Evolutionary conservation across 2,113 vertebrate genomes (phyloP), one percentile per base, ranked within the genome.

Genomic region (Prionailurus bengalensis): DNA sequence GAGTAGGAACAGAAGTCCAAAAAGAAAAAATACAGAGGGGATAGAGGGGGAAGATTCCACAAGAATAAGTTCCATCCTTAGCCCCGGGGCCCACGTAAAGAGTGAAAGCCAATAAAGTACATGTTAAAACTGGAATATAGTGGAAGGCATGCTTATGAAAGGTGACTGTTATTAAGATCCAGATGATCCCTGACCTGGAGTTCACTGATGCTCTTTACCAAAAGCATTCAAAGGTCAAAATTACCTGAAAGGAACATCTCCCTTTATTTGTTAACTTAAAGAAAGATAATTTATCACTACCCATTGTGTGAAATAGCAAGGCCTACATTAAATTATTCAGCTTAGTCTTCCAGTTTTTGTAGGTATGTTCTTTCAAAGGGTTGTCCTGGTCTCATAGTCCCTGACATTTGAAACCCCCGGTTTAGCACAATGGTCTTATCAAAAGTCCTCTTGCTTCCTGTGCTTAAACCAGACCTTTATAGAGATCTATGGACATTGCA

Each of bases 231-330:
- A 36, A 94, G 55, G 17, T 95, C 66, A 58, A 73, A 96, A 71
- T 76, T 36, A 68, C 53, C 74, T 93, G 78, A n/a, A 61, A 73
- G 16, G 25, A 66, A 88, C 89, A 91, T 36, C 19, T 15, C 31
- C 88, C 12, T 66, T 61, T 71, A 85, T 73, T 96, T n/a, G 85
- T 91, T 86, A 89, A 89, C 27, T 85, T 5, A 84, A 94, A 89
- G 55, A 80, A 91, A 83, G 94, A 70, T 74, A 76, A 61, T 23
- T 19, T 82, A 71, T 66, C 48, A 63, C 45, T 48, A 48, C 4
- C 16, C 48, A 92, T 7, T 55, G 15, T 51, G 15, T 74, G 63
- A 90, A 91, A 5, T 5, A 80, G 17, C 48, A 91, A 74, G 51
- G 29, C 13, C 61, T 63, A 48, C 6, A 55, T 88, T 78, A 78